phyloP scores from a whole-genome alignment of 2,888 invertebrate genomes.

The Panorpa germanica region DNA sequence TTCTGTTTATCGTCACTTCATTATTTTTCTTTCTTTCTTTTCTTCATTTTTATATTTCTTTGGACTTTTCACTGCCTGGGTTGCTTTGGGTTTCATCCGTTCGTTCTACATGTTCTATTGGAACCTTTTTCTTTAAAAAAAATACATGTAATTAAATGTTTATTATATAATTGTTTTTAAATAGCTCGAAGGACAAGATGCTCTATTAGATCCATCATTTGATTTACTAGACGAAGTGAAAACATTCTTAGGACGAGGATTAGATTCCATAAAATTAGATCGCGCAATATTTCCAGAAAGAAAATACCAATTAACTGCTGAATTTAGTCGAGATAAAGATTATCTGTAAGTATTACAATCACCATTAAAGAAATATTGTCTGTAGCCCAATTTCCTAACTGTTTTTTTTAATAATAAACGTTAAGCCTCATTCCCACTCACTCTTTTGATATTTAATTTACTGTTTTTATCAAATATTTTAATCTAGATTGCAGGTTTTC shows the following conservation, averaged over 20 bases:
- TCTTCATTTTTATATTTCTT: too few relatives aligned
- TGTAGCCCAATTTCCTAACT: too few relatives aligned
- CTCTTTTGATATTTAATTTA: constrained; percentile 6
- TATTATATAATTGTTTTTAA: constrained; percentile 9
- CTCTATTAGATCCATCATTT: constrained; percentile 20
- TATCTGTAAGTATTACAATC: constrained; percentile 40
- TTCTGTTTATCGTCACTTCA: too few relatives aligned
- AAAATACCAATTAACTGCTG: constrained; percentile 41
- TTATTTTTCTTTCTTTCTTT: not conserved
- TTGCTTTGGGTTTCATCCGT: too few relatives aligned
- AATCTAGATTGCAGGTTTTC: too few relatives aligned
- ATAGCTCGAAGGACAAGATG: constrained; percentile 23
- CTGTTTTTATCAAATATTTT: not conserved
- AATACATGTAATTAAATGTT: not conserved
- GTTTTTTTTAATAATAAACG: too few relatives aligned
- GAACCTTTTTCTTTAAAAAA: not conserved
- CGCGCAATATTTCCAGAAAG: constrained; percentile 36
- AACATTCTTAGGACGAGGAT: constrained; percentile 26
- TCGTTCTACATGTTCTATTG: too few relatives aligned
- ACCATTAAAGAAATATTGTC: too few relatives aligned
- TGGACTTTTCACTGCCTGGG: too few relatives aligned
- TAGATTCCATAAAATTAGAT: constrained; percentile 37
- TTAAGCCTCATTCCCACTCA: too few relatives aligned
- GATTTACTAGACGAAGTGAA: constrained; percentile 26
- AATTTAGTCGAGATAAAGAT: constrained; percentile 48